These are phyloP conservation scores for Eulemur rubriventer DNA, from an alignment of 2,797 vertebrate genomes.

Conservation along the genomic window DNA sequence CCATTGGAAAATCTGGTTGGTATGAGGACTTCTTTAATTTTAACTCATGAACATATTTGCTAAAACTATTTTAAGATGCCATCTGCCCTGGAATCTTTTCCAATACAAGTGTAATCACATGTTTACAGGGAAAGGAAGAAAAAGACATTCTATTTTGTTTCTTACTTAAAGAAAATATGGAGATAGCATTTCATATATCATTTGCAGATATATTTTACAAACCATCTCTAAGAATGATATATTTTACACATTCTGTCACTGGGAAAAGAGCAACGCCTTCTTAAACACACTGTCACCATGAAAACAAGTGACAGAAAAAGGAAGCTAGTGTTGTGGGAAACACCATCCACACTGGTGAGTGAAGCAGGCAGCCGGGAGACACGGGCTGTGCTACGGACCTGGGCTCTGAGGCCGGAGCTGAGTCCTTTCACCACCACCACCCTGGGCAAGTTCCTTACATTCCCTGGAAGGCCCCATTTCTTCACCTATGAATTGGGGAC, in stretches of 20 bases:
- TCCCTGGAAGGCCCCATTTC: not conserved
- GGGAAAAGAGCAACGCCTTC: constrained; percentile 46
- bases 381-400: not conserved
- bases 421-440: not conserved
- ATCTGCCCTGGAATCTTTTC: constrained; percentile 66
- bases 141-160: constrained; percentile 46
- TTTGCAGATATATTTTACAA: not conserved
- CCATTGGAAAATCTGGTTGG: constrained; percentile 63
- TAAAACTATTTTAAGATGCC: constrained; percentile 74
- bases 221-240: not conserved
- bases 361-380: not conserved
- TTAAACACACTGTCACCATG: not conserved
- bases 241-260: constrained; percentile 29
- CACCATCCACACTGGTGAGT: too few species aligned
- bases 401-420: not conserved
- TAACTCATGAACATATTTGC: constrained; percentile 76
- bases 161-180: constrained; percentile 2
- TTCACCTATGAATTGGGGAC: not conserved
- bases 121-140: constrained; percentile 66
- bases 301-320: not conserved
- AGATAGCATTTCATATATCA: not conserved
- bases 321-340: not conserved
- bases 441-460: not conserved
- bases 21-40: constrained; percentile 67
- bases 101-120: constrained; percentile 71